phyloP scores from a whole-genome alignment of 37 sponge, comb jelly and placozoan genomes.

The Ephydatia muelleri region DNA sequence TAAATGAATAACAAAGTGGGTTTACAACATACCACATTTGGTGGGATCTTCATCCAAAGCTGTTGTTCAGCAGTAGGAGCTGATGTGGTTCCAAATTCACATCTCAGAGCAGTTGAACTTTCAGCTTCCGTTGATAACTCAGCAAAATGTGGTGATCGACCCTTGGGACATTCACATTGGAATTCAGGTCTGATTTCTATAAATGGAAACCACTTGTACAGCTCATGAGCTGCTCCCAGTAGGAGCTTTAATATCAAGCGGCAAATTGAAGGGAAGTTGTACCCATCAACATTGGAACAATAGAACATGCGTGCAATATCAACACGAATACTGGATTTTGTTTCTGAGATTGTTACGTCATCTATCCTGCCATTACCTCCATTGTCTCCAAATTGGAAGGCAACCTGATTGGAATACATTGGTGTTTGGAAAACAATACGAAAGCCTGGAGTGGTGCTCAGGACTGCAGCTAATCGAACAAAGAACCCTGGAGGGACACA shows the following conservation, averaged over 20 bases:
- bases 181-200: neutral
- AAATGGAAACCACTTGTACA: slow-evolving; percentile 20
- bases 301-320: neutral
- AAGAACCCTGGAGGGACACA: slow-evolving; percentile 63
- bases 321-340: slow-evolving; percentile 9
- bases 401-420: slow-evolving; percentile 29
- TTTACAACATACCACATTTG: neutral
- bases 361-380: slow-evolving; percentile 14
- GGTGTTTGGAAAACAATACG: slow-evolving; percentile 6
- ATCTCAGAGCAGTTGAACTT: neutral
- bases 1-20: no score
- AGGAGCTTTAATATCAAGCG: no score
- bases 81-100: neutral
- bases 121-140: neutral
- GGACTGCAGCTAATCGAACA: slow-evolving; percentile 31
- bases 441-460: neutral
- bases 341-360: slow-evolving; percentile 15
- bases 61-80: neutral
- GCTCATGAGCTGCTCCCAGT: no score
- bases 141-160: neutral
- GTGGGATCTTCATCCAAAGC: slow-evolving; percentile 12
- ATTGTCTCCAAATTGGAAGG: slow-evolving; percentile 19
- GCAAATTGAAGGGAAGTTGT: no score
- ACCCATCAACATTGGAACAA: neutral
- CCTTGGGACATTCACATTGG: slow-evolving; percentile 2